phyloP scores from a whole-genome alignment of 2,113 vertebrate species.

The Paedocypris sp. region DNA sequence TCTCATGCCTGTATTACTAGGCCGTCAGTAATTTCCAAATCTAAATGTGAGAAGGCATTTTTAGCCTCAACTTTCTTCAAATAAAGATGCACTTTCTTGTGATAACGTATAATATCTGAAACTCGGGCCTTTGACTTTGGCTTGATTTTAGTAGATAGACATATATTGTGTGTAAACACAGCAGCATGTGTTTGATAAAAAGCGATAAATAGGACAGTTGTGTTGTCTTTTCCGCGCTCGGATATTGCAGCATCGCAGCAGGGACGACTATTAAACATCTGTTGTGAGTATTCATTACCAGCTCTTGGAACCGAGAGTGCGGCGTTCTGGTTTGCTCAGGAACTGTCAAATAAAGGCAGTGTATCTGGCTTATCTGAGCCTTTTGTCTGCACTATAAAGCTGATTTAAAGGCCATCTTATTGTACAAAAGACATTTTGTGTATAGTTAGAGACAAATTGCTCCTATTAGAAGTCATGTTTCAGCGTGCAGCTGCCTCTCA shows the following conservation, averaged over 20 bases:
- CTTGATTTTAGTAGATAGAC: no score
- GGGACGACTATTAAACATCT: conserved; percentile 34
- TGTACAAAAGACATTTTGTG: conserved; percentile 10
- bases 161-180: conserved; percentile 25
- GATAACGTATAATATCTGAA: no score
- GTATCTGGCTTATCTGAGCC: conserved; percentile 24
- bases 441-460: conserved; percentile 26
- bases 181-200: conserved; percentile 10
- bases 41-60: not conserved
- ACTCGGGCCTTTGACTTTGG: no score
- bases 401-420: conserved; percentile 17
- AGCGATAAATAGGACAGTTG: not conserved
- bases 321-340: not conserved
- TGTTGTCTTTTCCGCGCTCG: no score
- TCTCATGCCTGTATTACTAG: not conserved
- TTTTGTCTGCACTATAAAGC: conserved; percentile 15
- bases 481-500: conserved; percentile 5
- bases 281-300: conserved; percentile 7
- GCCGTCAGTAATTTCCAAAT: not conserved
- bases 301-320: not conserved
- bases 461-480: conserved; percentile 2
- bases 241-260: conserved; percentile 18
- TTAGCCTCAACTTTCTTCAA: no score
- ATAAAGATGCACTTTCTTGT: no score
- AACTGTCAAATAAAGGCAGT: conserved; percentile 11